Conservation (phyloP, 2,888 invertebrate species). For the Erannis defoliaria region DNA sequence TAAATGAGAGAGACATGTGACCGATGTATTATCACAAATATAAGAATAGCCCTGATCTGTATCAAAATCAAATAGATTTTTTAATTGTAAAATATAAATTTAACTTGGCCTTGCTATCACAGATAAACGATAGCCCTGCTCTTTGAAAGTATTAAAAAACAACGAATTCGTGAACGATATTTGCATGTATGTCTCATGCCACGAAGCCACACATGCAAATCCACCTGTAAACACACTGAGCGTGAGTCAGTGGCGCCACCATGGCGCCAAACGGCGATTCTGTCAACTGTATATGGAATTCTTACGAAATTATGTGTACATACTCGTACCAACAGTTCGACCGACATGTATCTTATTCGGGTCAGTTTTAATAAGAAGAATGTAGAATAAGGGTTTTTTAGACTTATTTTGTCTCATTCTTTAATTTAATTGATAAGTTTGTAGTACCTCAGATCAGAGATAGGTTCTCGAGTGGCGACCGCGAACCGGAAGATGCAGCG, state of each 20-base stretch:
- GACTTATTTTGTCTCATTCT: background rate
- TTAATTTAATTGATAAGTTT: background rate
- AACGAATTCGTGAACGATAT: background rate
- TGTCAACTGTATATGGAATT: conserved; percentile 30
- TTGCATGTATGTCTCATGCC: conserved; percentile 3
- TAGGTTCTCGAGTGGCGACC: too few species aligned
- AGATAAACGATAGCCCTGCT: too few species aligned
- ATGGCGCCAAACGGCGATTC: conserved; percentile 27
- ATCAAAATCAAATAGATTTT: too few species aligned
- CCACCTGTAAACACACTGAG: conserved; percentile 24
- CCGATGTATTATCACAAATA: too few species aligned
- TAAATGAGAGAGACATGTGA: background rate
- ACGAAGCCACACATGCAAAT: conserved; percentile 26
- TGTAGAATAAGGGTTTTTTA: conserved; percentile 8
- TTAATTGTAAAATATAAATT: too few species aligned
- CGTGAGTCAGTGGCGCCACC: conserved; percentile 31
- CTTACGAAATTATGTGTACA: conserved; percentile 23
- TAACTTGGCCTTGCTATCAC: too few species aligned
- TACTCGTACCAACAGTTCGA: background rate
- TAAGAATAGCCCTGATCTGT: too few species aligned
- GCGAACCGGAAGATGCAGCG: too few species aligned
- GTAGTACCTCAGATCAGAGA: too few species aligned
- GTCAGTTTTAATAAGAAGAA: conserved; percentile 10
- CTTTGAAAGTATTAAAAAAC: background rate
- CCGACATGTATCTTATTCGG: conserved; percentile 12